These are phyloP conservation scores for Prunella himalayana DNA, from an alignment of 2,113 vertebrate species.

Conservation along the genomic window DNA sequence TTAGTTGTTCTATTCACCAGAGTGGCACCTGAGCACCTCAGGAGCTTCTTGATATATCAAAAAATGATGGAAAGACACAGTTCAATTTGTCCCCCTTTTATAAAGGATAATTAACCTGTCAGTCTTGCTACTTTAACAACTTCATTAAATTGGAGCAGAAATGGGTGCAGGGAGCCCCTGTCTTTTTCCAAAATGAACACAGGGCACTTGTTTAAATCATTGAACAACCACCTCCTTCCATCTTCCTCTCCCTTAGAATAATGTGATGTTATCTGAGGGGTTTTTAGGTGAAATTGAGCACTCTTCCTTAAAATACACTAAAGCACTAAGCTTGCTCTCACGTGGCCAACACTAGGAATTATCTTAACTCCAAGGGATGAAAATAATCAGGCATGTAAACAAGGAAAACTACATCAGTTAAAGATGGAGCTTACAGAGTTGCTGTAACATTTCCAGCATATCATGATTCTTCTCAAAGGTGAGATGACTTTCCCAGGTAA, in stretches of 20 bases:
- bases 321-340: conserved; percentile 48
- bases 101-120: conserved; percentile 99
- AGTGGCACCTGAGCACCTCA: conserved; percentile 80
- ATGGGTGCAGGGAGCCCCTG: conserved; percentile 68
- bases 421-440: conserved; percentile 49
- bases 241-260: neutral
- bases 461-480: neutral
- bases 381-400: conserved; percentile 33
- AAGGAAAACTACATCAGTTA: conserved; percentile 3
- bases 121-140: conserved; percentile 91
- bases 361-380: conserved; percentile 55
- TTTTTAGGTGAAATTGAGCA: conserved; percentile 54
- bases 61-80: conserved; percentile 96
- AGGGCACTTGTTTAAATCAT: conserved; percentile 50
- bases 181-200: conserved; percentile 63
- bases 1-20: conserved; percentile 82
- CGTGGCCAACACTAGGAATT: conserved; percentile 45
- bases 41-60: conserved; percentile 86
- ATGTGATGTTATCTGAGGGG: neutral
- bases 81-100: conserved; percentile 99
- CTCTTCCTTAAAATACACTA: conserved; percentile 73
- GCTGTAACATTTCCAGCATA: neutral
- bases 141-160: conserved; percentile 90
- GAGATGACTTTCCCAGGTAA: conserved; percentile 1
- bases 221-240: neutral